Percentiles rank a stretch among this genome's conserved stretches.
Conservation (phyloP, 2,888 invertebrate genomes). For the Exephanes ischioxanthus region DNA sequence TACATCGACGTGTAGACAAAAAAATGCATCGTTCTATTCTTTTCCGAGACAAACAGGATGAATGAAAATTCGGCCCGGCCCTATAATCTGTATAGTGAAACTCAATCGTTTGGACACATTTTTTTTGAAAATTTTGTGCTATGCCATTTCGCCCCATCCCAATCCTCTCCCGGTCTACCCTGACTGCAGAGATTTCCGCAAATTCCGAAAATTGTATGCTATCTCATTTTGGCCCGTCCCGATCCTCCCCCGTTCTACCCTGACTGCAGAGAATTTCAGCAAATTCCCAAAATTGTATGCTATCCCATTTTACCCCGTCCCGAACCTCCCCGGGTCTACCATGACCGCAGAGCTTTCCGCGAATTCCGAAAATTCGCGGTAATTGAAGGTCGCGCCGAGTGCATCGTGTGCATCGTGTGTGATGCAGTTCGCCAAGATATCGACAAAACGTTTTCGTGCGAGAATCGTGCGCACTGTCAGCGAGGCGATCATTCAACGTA, state of each 20-base stretch:
- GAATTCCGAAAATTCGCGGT: background rate
- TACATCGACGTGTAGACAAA: background rate
- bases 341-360: background rate
- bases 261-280: too few species aligned
- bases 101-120: background rate
- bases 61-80: background rate
- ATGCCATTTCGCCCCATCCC: too few species aligned
- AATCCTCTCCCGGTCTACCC: too few species aligned
- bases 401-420: slow-evolving; percentile 27
- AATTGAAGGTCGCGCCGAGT: slow-evolving; percentile 41
- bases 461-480: slow-evolving; percentile 33
- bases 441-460: slow-evolving; percentile 54
- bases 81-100: background rate
- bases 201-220: too few species aligned
- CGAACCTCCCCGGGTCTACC: too few species aligned
- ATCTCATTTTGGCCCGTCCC: too few species aligned
- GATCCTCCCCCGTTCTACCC: too few species aligned
- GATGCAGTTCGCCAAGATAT: slow-evolving; percentile 36
- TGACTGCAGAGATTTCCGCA: too few species aligned
- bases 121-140: background rate
- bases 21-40: background rate
- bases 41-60: background rate
- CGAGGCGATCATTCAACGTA: slow-evolving; percentile 40
- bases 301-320: too few species aligned
- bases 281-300: too few species aligned